Evolutionary conservation across 2,888 invertebrate species (phyloP).

Genomic region (Philonicus albiceps): DNA sequence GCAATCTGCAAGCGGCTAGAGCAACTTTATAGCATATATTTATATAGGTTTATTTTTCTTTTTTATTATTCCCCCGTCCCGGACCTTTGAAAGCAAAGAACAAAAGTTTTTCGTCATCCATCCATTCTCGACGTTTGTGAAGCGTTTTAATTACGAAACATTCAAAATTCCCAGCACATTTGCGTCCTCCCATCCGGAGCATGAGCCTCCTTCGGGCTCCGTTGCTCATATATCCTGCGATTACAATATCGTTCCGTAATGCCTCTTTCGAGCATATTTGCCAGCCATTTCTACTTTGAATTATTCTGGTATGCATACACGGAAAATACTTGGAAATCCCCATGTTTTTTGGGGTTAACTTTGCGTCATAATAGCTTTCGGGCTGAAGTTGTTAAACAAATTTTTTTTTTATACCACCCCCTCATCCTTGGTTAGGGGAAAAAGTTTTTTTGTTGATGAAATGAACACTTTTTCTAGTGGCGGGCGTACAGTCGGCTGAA

Average conservation of each 20-base stretch:
- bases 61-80: background rate
- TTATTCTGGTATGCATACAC: slow-evolving; percentile 7
- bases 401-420: background rate
- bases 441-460: background rate
- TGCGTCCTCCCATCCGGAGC: background rate
- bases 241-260: background rate
- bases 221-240: background rate
- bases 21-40: background rate
- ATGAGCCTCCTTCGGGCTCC: background rate
- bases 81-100: background rate
- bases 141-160: background rate
- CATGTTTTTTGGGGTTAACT: background rate
- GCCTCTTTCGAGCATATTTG: background rate
- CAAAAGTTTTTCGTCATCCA: background rate
- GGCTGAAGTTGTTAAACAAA: background rate
- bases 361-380: background rate
- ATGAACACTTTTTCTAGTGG: background rate
- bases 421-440: background rate
- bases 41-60: background rate
- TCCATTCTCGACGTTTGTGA: background rate
- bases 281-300: background rate
- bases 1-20: background rate
- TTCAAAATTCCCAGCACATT: background rate
- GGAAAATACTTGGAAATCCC: slow-evolving; percentile 25
- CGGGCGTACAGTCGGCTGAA: background rate